Percentiles rank a stretch among this genome's conserved stretches.
phyloP scores from a whole-genome alignment of 2,113 vertebrate genomes.

The Phyllopteryx taeniolatus region DNA sequence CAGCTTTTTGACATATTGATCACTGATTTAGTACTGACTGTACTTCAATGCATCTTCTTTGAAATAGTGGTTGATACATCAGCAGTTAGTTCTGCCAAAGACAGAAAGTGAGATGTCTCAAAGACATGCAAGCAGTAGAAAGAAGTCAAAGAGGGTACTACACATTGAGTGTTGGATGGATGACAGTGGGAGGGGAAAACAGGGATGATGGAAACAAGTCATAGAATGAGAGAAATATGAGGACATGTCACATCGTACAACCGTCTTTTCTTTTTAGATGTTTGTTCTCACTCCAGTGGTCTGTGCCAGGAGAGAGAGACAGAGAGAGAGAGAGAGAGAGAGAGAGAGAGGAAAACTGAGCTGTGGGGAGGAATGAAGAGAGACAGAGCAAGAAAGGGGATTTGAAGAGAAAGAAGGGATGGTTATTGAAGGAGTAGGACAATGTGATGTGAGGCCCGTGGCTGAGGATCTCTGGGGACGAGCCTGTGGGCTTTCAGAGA shows the following conservation, averaged over 20 bases:
- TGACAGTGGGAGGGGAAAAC: constrained; percentile 10
- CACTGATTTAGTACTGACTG: constrained; percentile 16
- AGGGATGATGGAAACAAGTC: constrained; percentile 1
- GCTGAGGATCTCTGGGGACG: constrained; percentile 40
- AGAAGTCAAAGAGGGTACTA: constrained; percentile 3
- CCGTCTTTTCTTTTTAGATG: constrained; percentile 17
- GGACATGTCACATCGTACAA: constrained; percentile 33
- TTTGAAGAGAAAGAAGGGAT: constrained; percentile 30
- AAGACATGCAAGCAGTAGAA: constrained; percentile 12
- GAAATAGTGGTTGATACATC: constrained; percentile 26
- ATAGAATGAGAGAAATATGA: constrained; percentile 26
- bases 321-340: constrained; percentile 21
- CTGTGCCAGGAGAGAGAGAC: background rate
- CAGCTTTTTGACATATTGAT: background rate
- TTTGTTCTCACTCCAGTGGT: constrained; percentile 31
- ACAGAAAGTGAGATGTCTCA: background rate
- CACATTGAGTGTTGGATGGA: constrained; percentile 1
- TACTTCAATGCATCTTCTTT: constrained; percentile 14
- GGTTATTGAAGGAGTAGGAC: constrained; percentile 30
- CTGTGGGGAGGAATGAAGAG: constrained; percentile 9
- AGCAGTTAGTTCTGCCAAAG: constrained; percentile 21
- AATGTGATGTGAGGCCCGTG: constrained; percentile 37
- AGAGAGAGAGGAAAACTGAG: constrained; percentile 23
- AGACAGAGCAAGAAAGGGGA: constrained; percentile 10
- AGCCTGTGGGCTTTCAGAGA: constrained; percentile 54